Base-by-base conservation (phyloP, 1,140 invertebrate genomes). In the Plodia interpunctella region DNA sequence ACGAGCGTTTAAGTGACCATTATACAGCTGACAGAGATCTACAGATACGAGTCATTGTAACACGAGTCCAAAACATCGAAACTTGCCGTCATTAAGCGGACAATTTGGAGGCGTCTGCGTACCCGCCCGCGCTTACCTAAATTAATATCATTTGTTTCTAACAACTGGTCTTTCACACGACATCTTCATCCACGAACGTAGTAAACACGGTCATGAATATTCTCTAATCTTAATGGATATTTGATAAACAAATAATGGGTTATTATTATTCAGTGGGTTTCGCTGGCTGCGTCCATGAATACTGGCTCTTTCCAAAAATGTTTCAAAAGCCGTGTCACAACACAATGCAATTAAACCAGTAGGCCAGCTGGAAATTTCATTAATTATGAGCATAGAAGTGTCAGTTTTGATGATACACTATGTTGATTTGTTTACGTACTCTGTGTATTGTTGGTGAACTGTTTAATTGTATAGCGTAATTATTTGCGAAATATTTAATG, bases 181-280 rank as follows among this genome's bases (percentile, higher is more conserved):
- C 83, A 82, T 81, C 83, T 86, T 81, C 73, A 84, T 84, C 75
- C 64, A 56, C 60, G 60, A 60, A 63, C 69, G 77, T 67, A 66
- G 67, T 74, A 65, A 71, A 65, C 44, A 62, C 65, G 67, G 66
- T 70, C 68, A 76, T 78, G 73, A 73, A 78, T 75, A 74, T 64
- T 71, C 68, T 64, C 32, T 28, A 65, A 57, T 74, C 65, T 53
- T 87, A 83, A 87, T 87, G 82, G 60, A 70, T 83, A 82, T 87
- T 89, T 86, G 80, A 88, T 85, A 87, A 87, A 89, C 78, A 80
- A 77, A 84, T 81, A 81, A 81, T 80, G 65, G 73, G 50, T 55
- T 56, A 57, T 63, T 67, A 72, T 73, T 73, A 77, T 70, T 59
- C 58, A 20, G 58, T 62, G 60, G 61, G 68, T 75, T 70, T 71